Evolutionary conservation across 2,888 invertebrate species (phyloP), one percentile per base, ranked within the genome.

Genomic region (Rugalucina vietnamica): DNA sequence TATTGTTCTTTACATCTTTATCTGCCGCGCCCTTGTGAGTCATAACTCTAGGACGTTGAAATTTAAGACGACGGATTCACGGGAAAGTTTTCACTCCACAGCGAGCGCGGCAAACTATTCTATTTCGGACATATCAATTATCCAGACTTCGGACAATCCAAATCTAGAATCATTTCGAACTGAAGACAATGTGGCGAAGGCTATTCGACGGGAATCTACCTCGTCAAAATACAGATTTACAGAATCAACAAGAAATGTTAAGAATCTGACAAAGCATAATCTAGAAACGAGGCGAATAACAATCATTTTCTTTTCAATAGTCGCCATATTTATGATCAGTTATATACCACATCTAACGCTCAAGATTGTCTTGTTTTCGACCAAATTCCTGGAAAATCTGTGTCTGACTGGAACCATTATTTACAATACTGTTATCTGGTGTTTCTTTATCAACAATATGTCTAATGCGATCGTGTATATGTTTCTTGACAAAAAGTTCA

Each of bases 381-480:
- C 85, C 50, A 71, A 81, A 10, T 90, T 90, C 49, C 80, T 89
- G 4, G 39, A 79, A 5, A 79, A 73, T 14, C 73, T 89, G 60
- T 85, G 79, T 27, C 85, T 85, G 3, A 72, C 83, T 0, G 87
- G 82, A 3, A 72, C 82, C 18, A 82, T 87, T n/a, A 3, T 88
- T 4, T 91, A 90, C 77, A 90, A 91, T 71, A 89, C 89, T 10
- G 89, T 91, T 37, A 88, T 92, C 18, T 88, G 91, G 79, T 91
- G 91, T 18, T 91, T 90, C 74, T 91, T 92, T 34, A 84, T 92
- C 27, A 93, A 92, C 84, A 90, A 89, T 74, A 83, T 89, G 34
- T 81, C 89, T 12, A 93, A 93, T 76, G 86, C 90, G 27, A 87
- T 92, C 60, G 89, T 93, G 29, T 93, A 93, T 77, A 90, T 91